phyloP scores from a whole-genome alignment of 2,113 vertebrate species.

The Grammomys surdaster region DNA sequence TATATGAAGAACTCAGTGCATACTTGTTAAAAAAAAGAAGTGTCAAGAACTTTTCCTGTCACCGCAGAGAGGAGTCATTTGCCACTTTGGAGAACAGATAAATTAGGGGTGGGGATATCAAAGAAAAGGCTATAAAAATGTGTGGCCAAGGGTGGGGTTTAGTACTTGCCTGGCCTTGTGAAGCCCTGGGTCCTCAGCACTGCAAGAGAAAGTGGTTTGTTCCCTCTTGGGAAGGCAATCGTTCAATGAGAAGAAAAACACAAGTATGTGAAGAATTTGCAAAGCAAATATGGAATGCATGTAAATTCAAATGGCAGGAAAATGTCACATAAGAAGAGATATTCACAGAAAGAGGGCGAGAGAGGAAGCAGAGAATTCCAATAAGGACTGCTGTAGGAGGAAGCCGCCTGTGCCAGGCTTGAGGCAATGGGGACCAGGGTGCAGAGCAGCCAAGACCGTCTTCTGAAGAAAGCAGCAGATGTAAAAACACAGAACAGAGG shows the following conservation, averaged over 20 bases:
- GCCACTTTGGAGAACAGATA: background rate
- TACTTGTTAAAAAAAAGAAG: background rate
- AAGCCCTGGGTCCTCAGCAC: background rate
- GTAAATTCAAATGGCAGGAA: background rate
- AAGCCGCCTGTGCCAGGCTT: background rate
- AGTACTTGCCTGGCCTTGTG: background rate
- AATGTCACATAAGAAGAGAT: background rate
- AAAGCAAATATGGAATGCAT: constrained; percentile 45
- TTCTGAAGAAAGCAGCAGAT: background rate
- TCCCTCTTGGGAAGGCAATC: background rate
- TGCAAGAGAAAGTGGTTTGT: background rate
- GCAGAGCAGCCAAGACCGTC: background rate
- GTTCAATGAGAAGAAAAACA: background rate
- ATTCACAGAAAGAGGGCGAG: background rate
- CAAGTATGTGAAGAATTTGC: constrained; percentile 20
- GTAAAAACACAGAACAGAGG: background rate
- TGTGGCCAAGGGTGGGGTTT: background rate
- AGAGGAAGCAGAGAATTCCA: background rate
- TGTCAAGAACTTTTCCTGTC: background rate
- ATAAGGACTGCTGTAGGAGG: background rate
- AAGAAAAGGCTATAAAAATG: background rate
- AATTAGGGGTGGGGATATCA: background rate
- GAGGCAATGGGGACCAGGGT: background rate
- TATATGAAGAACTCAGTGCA: background rate
- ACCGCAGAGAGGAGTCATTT: background rate